Evolutionary conservation across 2,888 invertebrate genomes (phyloP), one percentile per base, ranked within the genome.

Genomic region (Drosophila subsilvestris): DNA sequence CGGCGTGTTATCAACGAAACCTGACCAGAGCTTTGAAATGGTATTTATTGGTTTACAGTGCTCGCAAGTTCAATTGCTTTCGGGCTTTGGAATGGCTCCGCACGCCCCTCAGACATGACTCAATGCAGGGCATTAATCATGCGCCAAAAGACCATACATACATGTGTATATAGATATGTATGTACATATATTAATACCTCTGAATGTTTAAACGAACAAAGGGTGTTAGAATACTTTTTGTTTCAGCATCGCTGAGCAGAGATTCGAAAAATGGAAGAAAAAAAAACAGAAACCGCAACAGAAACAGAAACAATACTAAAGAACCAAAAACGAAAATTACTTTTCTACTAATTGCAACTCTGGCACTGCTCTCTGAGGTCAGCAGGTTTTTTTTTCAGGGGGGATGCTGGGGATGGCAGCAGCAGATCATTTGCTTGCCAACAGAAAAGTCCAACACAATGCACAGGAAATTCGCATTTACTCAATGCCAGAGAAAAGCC

Each of bases 401-500:
- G 18, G 42, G 29, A 22, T 12, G n/a, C n/a, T n/a, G 27, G 45
- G 9, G 10, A 17, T 10, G 29, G 37, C 22, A 25, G 18, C 32
- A 22, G 48, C 27, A 45, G 50, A 54, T 53, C 63, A 45, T 76
- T 68, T 50, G 27, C 37, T 44, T 59, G 61, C 43, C 51, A 61
- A 17, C 79, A 55, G 32, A 32, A 12, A 32, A 32, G 47, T 56
- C 61, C 59, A 32, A 55, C 67, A 79, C 79, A 79, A 80, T 78
- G 66, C 56, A 53, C 76, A 79, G 78, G 78, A 79, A 79, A 80
- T 70, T 78, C 70, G 63, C 57, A 75, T 79, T 79, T 80, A 80
- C 63, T 47, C 63, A 57, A 48, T 68, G 63, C 63, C 63, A 66
- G 55, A 32, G 60, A 57, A 56, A 47, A 65, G 37, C 27, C 65